A percentile compares a stretch with the other conserved stretches of the same genome.
Conservation (phyloP, 2,113 vertebrate species). For the Orthonyx spaldingii region DNA sequence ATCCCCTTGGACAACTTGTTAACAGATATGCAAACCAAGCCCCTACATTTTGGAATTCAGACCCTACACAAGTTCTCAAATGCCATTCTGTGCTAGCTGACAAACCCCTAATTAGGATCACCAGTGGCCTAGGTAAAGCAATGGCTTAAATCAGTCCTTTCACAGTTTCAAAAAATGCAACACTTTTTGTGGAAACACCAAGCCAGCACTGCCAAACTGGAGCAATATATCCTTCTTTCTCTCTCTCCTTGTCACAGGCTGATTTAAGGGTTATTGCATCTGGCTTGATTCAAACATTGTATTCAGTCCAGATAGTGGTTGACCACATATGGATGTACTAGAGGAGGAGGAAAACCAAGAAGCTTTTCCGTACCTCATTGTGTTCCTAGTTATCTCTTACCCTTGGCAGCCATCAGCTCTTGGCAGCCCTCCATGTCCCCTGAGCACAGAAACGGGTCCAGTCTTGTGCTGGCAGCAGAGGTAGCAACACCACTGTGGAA, state of each 20-base stretch:
- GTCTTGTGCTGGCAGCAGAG: not conserved
- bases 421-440: not conserved
- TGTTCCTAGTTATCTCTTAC: not conserved
- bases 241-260: not conserved
- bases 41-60: not conserved
- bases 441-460: not conserved
- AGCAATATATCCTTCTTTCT: not conserved
- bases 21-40: not conserved
- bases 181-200: not conserved
- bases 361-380: conserved; percentile 30
- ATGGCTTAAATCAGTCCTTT: not conserved
- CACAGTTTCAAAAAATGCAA: not conserved
- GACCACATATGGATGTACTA: not conserved
- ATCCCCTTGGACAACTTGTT: not conserved
- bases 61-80: not conserved
- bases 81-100: not conserved
- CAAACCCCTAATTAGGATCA: not conserved
- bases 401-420: not conserved
- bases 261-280: conserved; percentile 17
- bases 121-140: not conserved
- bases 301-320: not conserved
- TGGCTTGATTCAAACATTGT: conserved; percentile 7
- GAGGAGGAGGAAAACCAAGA: conserved; percentile 4
- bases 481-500: not conserved
- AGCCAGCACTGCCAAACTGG: not conserved